These are phyloP conservation scores for Picus viridis DNA, from an alignment of 2,797 vertebrate species.

Conservation along the genomic window DNA sequence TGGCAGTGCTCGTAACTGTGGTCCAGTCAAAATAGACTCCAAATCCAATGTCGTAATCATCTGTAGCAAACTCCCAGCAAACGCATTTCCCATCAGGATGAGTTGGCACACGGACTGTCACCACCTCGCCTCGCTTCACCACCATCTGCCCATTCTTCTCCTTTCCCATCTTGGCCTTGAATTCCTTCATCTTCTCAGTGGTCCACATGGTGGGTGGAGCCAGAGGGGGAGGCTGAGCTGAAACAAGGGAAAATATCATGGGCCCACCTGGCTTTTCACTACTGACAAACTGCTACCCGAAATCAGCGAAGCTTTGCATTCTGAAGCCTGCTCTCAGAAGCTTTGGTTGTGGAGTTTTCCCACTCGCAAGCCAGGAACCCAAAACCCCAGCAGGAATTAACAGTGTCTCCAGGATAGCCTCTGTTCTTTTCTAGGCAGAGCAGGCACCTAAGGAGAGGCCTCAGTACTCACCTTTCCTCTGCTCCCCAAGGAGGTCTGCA, in stretches of 20 bases:
- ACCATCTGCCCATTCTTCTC: conserved; percentile 93
- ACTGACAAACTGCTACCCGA: not conserved
- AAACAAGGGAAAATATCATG: conserved; percentile 21
- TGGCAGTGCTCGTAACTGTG: conserved; percentile 89
- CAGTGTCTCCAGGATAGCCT: not conserved
- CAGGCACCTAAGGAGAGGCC: not conserved
- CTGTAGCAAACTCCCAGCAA: conserved; percentile 98
- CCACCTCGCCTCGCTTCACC: conserved; percentile 94
- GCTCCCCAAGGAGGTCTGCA: conserved; percentile 77
- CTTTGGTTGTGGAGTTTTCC: not conserved
- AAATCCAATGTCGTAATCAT: conserved; percentile 97
- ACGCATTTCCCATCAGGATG: conserved; percentile 92
- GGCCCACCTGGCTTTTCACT: not conserved
- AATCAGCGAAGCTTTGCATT: not conserved
- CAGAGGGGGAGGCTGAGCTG: conserved; percentile 88
- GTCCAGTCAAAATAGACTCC: conserved; percentile 98
- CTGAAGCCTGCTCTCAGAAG: not conserved
- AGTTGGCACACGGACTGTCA: conserved; percentile 94
- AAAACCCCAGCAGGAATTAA: not conserved
- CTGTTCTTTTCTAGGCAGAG: not conserved
- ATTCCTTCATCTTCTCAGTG: conserved; percentile 88
- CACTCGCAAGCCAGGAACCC: not conserved
- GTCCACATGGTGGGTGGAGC: conserved; percentile 91
- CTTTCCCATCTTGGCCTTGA: conserved; percentile 89
- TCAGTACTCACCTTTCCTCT: conserved; percentile 78